These are phyloP conservation scores for Solea senegalensis DNA, from an alignment of 2,113 vertebrate species.

Conservation along the genomic window DNA sequence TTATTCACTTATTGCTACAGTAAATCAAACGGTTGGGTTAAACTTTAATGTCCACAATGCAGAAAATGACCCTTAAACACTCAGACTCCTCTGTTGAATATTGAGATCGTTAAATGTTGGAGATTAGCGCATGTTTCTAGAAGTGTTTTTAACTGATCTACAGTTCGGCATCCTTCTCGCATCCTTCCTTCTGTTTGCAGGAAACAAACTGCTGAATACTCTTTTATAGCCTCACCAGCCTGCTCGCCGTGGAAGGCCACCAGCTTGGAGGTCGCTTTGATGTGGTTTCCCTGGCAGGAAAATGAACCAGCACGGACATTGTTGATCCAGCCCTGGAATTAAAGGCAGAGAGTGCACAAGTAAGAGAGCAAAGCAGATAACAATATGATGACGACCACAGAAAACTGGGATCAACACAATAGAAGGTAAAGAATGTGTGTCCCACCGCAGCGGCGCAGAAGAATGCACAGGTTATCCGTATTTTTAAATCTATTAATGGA, in stretches of 20 bases:
- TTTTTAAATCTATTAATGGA: too few relatives aligned
- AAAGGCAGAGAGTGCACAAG: background rate
- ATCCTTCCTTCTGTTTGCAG: background rate
- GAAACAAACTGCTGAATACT: background rate
- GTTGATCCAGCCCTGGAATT: constrained; percentile 88
- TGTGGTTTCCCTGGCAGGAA: constrained; percentile 84
- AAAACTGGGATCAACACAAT: background rate
- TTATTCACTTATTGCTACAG: too few relatives aligned
- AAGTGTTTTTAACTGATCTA: too few relatives aligned
- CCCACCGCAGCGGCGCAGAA: background rate
- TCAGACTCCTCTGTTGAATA: too few relatives aligned
- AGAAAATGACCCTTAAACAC: too few relatives aligned
- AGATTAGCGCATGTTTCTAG: too few relatives aligned
- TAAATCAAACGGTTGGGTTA: too few relatives aligned
- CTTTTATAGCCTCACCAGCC: constrained; percentile 79
- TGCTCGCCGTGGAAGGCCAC: constrained; percentile 86
- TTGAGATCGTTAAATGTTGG: too few relatives aligned
- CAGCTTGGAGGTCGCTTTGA: constrained; percentile 87
- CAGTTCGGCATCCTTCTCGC: too few relatives aligned
- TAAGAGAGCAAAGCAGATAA: background rate
- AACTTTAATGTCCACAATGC: too few relatives aligned
- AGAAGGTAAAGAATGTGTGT: background rate
- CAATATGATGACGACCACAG: background rate
- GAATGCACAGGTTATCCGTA: background rate
- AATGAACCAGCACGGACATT: constrained; percentile 80